Base-by-base conservation (phyloP, 2,888 invertebrate genomes). In the Anarsia innoxiella region DNA sequence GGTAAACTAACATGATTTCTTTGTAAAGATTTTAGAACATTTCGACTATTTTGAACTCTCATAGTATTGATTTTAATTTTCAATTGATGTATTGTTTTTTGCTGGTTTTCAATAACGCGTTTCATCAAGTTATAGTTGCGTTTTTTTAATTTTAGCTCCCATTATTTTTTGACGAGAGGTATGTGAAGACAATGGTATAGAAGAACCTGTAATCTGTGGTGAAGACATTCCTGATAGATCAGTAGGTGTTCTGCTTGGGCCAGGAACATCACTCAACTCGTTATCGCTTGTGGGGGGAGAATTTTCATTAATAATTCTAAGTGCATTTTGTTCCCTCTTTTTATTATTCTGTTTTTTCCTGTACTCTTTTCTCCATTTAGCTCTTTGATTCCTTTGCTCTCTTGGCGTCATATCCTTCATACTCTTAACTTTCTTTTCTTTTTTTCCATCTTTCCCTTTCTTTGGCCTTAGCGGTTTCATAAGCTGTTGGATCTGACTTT, bases 391-490 rank as follows among this genome's bases (percentile, higher is more conserved):
- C 3, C 25, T 6, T 10, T n/a, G 4, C n/a, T 25, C 25, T 10
- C 25, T 25, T 8, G 25, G 25, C 10, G 25, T 25, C 10, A 25
- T n/a, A 10, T 25, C 25, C 3, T 10, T 12, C 2, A 29, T 29
- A 12, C 9, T 12, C 29, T 29, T 29, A 4, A 29, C 12, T 29
- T 29, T 29, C n/a, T 29, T 12, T 29, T 29, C 29, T 6, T 12
- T 26, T 26, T n/a, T 10, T n/a, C 27, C 27, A 26, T 11, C 27
- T 26, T 26, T 26, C 27, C n/a, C 27, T 3, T n/a, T 26, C 27
- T 26, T 26, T 26, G 4, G 27, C 27, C n/a, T 26, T 26, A 26
- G 27, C 27, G 4, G 27, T n/a, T 26, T 26, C 27, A 11, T 26
- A 26, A n/a, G 27, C 27, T n/a, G n/a, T 3, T 3, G 27, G 27